Percentiles rank a stretch among this genome's conserved stretches.
These are phyloP conservation scores for Cromileptes altivelis DNA, from an alignment of 2,113 vertebrate genomes.

Conservation along the genomic window DNA sequence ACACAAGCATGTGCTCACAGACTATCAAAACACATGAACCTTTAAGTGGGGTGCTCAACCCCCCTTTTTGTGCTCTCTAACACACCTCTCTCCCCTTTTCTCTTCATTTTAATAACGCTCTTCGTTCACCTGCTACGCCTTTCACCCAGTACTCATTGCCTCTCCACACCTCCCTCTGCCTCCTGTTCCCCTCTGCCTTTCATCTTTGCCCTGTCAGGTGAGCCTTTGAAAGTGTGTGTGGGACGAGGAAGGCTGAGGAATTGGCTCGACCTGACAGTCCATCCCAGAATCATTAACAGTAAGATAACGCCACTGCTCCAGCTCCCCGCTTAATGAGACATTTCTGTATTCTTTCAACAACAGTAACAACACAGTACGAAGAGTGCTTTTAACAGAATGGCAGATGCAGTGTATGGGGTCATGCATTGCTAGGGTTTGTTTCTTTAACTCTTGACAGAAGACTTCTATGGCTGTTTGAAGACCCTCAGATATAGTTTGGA, in stretches of 20 bases:
- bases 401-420: conserved; percentile 11
- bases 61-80: conserved; percentile 19
- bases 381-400: conserved; percentile 28
- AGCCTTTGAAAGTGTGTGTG: conserved; percentile 35
- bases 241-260: conserved; percentile 3
- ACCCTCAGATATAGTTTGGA: conserved; percentile 42
- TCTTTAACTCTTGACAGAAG: conserved; percentile 33
- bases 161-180: conserved; percentile 53
- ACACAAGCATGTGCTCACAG: neutral
- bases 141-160: neutral
- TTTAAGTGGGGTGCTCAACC: neutral
- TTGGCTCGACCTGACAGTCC: conserved; percentile 16
- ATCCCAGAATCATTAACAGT: conserved; percentile 32
- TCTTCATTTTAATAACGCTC: conserved; percentile 15
- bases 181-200: conserved; percentile 32
- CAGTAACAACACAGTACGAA: conserved; percentile 39
- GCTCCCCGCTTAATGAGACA: conserved; percentile 17
- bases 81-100: conserved; percentile 58
- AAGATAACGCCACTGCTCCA: neutral
- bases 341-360: conserved; percentile 15
- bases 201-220: conserved; percentile 41
- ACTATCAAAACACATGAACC: neutral
- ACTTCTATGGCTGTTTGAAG: conserved; percentile 41
- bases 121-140: conserved; percentile 17
- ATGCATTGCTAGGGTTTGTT: conserved; percentile 15